Evolutionary conservation across 2,888 invertebrate species (phyloP), one percentile per base, ranked within the genome.

Genomic region (Perizoma affinitatum): DNA sequence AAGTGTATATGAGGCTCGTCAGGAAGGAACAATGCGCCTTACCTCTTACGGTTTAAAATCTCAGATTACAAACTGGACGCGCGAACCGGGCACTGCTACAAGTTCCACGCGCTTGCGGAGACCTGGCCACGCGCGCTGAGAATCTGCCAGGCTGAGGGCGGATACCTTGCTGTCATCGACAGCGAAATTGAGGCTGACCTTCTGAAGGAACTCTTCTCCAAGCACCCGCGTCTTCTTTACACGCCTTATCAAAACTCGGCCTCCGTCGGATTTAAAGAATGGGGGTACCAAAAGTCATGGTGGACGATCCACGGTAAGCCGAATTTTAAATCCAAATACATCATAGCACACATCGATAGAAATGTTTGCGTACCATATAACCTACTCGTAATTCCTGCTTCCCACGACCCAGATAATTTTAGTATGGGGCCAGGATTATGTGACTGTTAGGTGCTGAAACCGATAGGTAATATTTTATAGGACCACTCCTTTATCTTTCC

Each of bases 251-350:
- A 45, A 22, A n/a, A 38, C 10, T n/a, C 22, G 0, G 44, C 45
- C 0, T 11, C 10, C 5, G 33, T 45, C 5, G 45, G 53, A 35
- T 45, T 53, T 45, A 36, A 11, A 5, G 36, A 53, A 45, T 53
- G 53, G 53, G 38, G 22, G 8, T n/a, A 36, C n/a, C 9, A 22
- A 6, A 6, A 11, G 1, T 43, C 44, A 5, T 33, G 6, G 9
- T 55, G 54, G 54, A 55, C 54, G n/a, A 48, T 55, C 9, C 54
- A 55, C 9, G 54, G 54, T 55, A 52, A 34, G 42, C 22, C 22
- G 22, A 3, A 22, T 22, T 22, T 22, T 1, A 22, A 22, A 38
- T 5, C 38, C 4, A 4, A 38, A 38, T 38, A 3, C 38, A 38
- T 8, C 38, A 38, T 38, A 3, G 4, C 7, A 6, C 38, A 38